Conservation (phyloP, 2,888 invertebrate species). For the Calliphora vomitoria region DNA sequence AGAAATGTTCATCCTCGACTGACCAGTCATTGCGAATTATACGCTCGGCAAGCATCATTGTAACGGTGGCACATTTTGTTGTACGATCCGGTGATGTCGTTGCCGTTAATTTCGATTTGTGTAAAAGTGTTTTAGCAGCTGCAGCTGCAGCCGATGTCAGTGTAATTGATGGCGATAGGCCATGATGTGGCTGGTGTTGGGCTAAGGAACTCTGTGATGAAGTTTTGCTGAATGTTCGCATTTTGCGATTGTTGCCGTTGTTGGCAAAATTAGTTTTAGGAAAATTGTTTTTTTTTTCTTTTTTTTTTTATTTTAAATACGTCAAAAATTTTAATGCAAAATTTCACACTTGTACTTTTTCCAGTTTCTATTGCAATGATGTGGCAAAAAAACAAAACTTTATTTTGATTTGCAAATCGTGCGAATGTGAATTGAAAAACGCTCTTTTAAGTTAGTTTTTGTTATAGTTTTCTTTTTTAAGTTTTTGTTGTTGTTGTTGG, state of each 20-base stretch:
- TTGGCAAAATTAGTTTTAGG: constrained; percentile 25
- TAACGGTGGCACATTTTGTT: constrained; percentile 79
- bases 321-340: constrained; percentile 59
- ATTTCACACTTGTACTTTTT: constrained; percentile 31
- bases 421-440: constrained; percentile 59
- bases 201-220: constrained; percentile 31
- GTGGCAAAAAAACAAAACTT: constrained; percentile 4
- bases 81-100: constrained; percentile 71
- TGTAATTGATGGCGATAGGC: constrained; percentile 27
- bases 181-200: background rate
- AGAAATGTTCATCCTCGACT: constrained; percentile 82
- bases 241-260: constrained; percentile 14
- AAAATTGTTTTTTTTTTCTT: constrained; percentile 22
- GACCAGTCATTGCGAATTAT: constrained; percentile 82
- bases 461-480: constrained; percentile 13
- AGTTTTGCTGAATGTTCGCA: constrained; percentile 48
- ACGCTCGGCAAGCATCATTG: constrained; percentile 82
- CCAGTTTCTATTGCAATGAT: background rate
- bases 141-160: constrained; percentile 1
- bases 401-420: constrained; percentile 34
- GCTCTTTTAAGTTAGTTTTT: constrained; percentile 27
- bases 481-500: background rate
- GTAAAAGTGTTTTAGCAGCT: constrained; percentile 33
- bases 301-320: constrained; percentile 68
- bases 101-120: constrained; percentile 53